These are phyloP conservation scores for Harmothoe impar DNA, from an alignment of 2,888 invertebrate genomes.

Conservation along the genomic window DNA sequence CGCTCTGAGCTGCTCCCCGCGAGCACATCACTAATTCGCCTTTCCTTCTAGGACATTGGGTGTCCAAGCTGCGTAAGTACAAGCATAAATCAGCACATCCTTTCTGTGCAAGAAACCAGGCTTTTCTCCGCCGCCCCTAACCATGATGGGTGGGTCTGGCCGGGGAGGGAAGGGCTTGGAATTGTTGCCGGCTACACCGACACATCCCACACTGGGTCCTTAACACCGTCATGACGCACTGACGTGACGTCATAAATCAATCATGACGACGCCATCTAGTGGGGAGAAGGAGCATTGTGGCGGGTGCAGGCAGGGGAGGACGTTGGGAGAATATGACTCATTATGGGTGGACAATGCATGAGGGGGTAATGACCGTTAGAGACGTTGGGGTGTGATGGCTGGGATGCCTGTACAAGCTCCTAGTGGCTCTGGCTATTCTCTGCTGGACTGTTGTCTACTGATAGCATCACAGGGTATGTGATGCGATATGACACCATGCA, in stretches of 20 bases:
- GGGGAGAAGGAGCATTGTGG: background rate
- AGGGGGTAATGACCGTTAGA: background rate
- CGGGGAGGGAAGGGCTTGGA: background rate
- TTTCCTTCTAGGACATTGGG: constrained; percentile 29
- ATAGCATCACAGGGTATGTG: too few relatives aligned
- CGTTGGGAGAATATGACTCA: background rate
- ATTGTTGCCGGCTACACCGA: background rate
- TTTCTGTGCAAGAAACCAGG: background rate
- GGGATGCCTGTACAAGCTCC: too few relatives aligned
- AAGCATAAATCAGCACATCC: background rate
- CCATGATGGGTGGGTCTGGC: background rate
- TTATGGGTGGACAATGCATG: background rate
- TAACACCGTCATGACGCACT: background rate
- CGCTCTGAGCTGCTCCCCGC: background rate
- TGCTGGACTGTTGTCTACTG: too few relatives aligned
- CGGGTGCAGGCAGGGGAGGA: background rate
- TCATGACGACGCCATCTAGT: constrained; percentile 15
- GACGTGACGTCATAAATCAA: constrained; percentile 16
- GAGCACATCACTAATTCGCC: constrained; percentile 1
- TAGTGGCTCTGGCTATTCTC: too few relatives aligned
- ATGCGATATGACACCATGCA: too few relatives aligned
- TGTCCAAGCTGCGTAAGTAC: background rate
- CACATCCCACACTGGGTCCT: background rate
- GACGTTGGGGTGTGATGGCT: background rate
- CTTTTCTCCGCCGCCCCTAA: background rate